phyloP scores from a whole-genome alignment of 2,797 vertebrate species.

The Catamblyrhynchus diadema region DNA sequence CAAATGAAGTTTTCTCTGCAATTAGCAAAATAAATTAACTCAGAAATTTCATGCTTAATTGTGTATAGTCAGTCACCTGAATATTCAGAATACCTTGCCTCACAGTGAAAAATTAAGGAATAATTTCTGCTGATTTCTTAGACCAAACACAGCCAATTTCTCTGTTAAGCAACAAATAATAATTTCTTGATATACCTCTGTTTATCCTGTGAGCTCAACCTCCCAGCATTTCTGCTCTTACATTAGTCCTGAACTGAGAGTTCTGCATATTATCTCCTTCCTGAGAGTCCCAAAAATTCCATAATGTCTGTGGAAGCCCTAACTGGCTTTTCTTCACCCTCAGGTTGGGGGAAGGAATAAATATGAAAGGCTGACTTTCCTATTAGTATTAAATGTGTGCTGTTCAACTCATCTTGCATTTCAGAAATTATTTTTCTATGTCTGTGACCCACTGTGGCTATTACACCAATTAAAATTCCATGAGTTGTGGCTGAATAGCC shows the following conservation, averaged over 20 bases:
- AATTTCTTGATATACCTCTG: not conserved
- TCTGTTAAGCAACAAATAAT: not conserved
- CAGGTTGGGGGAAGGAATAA: not conserved
- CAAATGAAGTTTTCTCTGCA: not conserved
- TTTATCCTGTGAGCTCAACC: not conserved
- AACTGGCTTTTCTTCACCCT: not conserved
- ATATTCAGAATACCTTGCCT: not conserved
- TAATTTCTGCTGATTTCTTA: not conserved
- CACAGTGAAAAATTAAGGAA: not conserved
- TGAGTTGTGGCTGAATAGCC: not conserved
- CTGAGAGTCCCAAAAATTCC: not conserved
- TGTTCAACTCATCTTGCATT: not conserved
- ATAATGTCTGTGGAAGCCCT: not conserved
- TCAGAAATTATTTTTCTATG: not conserved
- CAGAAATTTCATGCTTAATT: not conserved
- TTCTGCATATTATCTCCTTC: not conserved
- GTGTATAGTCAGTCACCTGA: not conserved
- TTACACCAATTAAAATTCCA: not conserved
- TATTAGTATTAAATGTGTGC: not conserved
- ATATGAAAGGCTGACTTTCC: not conserved
- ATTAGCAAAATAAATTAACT: not conserved
- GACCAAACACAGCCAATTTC: not conserved
- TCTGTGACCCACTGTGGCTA: not conserved
- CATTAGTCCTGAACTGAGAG: not conserved
- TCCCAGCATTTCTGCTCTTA: not conserved